Conservation (phyloP, 2,888 invertebrate species). For the Hartigia nigra region DNA sequence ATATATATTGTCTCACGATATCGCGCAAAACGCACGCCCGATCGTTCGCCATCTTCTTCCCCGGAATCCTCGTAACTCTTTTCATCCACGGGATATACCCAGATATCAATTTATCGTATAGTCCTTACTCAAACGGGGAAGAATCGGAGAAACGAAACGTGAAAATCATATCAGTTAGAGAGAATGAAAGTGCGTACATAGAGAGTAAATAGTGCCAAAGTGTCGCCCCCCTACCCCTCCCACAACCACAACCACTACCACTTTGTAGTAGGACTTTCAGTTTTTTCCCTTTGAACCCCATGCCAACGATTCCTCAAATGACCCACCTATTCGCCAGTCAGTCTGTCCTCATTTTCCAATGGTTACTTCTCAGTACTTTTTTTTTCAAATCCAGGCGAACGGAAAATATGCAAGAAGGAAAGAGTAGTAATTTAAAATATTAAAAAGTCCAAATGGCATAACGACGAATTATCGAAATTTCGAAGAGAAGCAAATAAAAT, state of each 20-base stretch:
- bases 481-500: not conserved
- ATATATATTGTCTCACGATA: not conserved
- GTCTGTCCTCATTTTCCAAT: not conserved
- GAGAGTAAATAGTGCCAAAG: conserved; percentile 40
- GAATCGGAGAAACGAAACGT: conserved; percentile 18
- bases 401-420: not conserved
- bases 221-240: conserved; percentile 24
- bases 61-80: not conserved
- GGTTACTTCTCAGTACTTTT: not conserved
- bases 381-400: not conserved
- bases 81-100: not conserved
- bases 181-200: conserved; percentile 17
- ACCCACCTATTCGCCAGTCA: not conserved
- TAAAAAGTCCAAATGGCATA: not conserved
- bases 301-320: not conserved
- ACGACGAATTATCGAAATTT: not conserved
- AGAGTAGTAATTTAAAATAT: not conserved
- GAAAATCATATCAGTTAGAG: conserved; percentile 33
- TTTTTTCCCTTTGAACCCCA: not conserved
- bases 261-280: not conserved
- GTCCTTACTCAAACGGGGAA: conserved; percentile 15
- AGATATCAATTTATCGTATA: not conserved
- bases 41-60: not conserved
- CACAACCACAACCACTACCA: not conserved
- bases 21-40: not conserved